Evolutionary conservation across 2,797 vertebrate species (phyloP).

Genomic region (Mus spretus): DNA sequence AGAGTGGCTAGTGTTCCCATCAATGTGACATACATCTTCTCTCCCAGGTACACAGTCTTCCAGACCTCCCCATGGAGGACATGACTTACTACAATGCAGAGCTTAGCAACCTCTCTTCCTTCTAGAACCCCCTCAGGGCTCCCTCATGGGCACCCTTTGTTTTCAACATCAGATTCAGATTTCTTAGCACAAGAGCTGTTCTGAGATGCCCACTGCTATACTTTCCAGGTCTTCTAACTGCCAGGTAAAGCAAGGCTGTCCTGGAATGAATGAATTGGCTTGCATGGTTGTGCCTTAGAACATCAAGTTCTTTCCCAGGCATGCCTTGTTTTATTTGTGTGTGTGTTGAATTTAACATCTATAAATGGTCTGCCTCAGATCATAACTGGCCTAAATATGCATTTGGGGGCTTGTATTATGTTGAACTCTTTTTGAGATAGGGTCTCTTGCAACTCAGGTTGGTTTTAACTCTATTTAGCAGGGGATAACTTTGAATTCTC

Average conservation of each 20-base stretch:
- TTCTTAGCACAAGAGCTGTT: background rate
- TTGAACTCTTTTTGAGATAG: background rate
- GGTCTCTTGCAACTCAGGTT: background rate
- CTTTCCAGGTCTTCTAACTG: background rate
- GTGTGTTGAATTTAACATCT: constrained; percentile 6
- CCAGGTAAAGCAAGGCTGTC: background rate
- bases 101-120: background rate
- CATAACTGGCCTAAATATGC: background rate
- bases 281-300: background rate
- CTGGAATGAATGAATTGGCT: background rate
- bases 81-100: background rate
- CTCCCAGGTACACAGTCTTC: background rate
- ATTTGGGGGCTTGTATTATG: background rate
- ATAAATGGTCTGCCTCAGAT: background rate
- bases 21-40: background rate
- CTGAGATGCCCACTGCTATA: background rate
- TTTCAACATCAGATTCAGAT: background rate
- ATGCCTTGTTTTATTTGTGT: background rate
- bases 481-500: background rate
- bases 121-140: background rate
- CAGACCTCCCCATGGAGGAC: accelerated
- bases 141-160: background rate
- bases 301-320: background rate
- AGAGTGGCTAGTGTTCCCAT: background rate
- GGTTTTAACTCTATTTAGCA: background rate